Evolutionary conservation across 2,797 vertebrate species (phyloP).

Genomic region (Gallirallus australis): DNA sequence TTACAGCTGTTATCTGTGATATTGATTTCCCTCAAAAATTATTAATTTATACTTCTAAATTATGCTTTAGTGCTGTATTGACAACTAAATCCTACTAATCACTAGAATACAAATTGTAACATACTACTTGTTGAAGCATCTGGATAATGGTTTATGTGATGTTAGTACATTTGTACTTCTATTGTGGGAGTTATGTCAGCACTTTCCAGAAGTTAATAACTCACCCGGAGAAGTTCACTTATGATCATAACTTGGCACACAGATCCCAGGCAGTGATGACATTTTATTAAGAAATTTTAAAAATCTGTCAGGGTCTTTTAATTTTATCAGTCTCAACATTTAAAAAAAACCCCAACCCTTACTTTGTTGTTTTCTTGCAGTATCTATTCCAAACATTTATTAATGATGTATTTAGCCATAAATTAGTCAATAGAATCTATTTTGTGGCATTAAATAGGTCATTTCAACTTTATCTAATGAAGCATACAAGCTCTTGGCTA

Average conservation of each 20-base stretch:
- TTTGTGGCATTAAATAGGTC: background rate
- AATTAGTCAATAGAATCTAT: background rate
- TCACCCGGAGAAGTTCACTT: background rate
- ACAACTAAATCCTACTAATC: constrained; percentile 6
- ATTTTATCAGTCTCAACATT: background rate
- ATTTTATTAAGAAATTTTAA: background rate
- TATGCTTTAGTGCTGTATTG: background rate
- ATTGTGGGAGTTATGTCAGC: background rate
- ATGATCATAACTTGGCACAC: background rate
- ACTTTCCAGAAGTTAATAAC: background rate
- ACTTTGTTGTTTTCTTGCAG: background rate
- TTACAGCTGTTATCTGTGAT: background rate
- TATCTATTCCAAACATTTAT: background rate
- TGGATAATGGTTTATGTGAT: constrained; percentile 1
- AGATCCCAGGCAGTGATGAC: background rate
- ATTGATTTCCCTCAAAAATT: constrained; percentile 26
- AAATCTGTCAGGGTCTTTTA: background rate
- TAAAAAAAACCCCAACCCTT: background rate
- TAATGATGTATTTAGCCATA: background rate
- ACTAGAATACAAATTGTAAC: background rate
- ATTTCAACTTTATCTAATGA: background rate
- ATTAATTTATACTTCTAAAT: background rate
- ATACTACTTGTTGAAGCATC: background rate
- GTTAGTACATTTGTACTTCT: background rate
- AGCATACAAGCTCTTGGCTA: background rate